Evolutionary conservation across 2,888 invertebrate species (phyloP).

Genomic region (Adineta ricciae): DNA sequence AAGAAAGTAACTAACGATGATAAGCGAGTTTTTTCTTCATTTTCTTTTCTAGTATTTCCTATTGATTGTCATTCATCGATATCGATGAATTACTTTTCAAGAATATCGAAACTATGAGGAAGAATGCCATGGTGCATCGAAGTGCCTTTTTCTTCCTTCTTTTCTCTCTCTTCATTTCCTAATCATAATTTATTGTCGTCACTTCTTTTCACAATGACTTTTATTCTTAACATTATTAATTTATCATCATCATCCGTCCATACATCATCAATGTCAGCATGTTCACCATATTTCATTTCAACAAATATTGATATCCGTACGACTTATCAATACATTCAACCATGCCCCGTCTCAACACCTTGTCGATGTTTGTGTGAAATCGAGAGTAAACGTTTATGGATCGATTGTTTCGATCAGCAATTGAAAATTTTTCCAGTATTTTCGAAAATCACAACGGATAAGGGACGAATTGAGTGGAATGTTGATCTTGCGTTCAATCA

Average conservation of each 20-base stretch:
- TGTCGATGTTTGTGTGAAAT: slow-evolving; percentile 11
- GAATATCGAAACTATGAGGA: slow-evolving; percentile 9
- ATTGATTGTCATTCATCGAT: not conserved
- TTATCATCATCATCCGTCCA: not conserved
- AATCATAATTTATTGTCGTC: not conserved
- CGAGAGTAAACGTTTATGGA: slow-evolving; percentile 21
- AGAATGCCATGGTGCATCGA: slow-evolving; percentile 18
- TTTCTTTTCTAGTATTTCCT: not conserved
- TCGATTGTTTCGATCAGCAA: not conserved
- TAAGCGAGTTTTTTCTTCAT: not conserved
- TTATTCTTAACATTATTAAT: not conserved
- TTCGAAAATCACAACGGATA: not conserved
- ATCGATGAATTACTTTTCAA: not conserved
- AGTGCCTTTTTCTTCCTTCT: not conserved
- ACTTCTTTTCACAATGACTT: not conserved
- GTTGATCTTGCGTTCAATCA: slow-evolving; percentile 1
- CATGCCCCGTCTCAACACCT: not conserved
- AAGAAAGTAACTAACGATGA: not conserved
- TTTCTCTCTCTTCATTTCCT: not conserved
- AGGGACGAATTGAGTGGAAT: not conserved
- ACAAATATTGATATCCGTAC: not conserved
- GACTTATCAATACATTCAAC: not conserved
- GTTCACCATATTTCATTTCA: slow-evolving; percentile 1
- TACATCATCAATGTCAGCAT: not conserved
- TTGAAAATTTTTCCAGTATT: not conserved